These are phyloP conservation scores for Cephus spinipes DNA, from an alignment of 2,888 invertebrate genomes.

Conservation along the genomic window DNA sequence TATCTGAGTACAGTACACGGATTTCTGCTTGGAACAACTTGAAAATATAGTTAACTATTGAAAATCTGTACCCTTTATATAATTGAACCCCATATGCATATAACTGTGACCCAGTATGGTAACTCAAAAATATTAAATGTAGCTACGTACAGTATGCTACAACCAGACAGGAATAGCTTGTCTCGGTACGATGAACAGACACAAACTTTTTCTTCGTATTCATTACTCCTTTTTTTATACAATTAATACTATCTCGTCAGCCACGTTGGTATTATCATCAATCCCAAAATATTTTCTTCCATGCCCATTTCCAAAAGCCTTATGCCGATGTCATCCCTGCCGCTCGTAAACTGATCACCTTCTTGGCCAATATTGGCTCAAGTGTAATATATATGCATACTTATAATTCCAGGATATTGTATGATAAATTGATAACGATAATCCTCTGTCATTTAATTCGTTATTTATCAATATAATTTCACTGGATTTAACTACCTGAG, in stretches of 20 bases:
- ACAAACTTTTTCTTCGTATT: no score
- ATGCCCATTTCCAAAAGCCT: no score
- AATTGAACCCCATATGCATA: neutral
- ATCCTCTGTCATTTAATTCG: neutral
- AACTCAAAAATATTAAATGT: neutral
- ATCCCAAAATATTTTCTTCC: no score
- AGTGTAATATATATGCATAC: neutral
- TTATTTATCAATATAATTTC: neutral
- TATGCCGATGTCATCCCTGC: neutral
- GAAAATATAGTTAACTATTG: neutral
- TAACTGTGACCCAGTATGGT: neutral
- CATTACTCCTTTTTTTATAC: neutral
- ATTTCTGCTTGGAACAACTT: neutral
- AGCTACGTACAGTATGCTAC: neutral
- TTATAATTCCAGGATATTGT: neutral
- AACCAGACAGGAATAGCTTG: neutral
- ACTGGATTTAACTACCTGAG: slow-evolving; percentile 72
- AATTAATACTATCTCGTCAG: neutral
- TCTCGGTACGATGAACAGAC: no score
- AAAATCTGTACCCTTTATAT: neutral
- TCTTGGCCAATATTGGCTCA: neutral
- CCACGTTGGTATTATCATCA: no score
- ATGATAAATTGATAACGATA: neutral
- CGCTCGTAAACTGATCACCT: neutral
- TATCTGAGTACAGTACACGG: neutral